Conservation (phyloP, 2,797 vertebrate genomes). For the Melanotaenia pygmaea region DNA sequence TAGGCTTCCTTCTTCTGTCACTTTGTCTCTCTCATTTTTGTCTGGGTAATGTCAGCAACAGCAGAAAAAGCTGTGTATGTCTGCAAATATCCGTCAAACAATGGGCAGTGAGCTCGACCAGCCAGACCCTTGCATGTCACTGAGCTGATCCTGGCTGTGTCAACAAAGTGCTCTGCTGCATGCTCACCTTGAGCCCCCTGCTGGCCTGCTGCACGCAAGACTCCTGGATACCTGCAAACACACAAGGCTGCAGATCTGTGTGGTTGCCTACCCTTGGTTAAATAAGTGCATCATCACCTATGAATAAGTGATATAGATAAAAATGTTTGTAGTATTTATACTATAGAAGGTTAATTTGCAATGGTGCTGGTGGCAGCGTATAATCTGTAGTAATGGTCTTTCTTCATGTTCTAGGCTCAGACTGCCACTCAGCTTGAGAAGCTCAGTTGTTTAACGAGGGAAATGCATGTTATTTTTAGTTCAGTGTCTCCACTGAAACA, state of each 20-base stretch:
- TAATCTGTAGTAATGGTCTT: slow-evolving; percentile 50
- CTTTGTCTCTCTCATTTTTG: slow-evolving; percentile 10
- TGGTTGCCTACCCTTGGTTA: slow-evolving; percentile 38
- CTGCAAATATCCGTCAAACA: slow-evolving; percentile 65
- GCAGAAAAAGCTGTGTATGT: slow-evolving; percentile 50
- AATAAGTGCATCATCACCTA: not conserved
- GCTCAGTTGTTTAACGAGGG: slow-evolving; percentile 49
- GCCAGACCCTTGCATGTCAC: slow-evolving; percentile 52
- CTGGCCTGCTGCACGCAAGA: slow-evolving; percentile 38
- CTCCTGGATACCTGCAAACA: slow-evolving; percentile 24
- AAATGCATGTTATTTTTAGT: slow-evolving; percentile 56
- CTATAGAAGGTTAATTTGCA: slow-evolving; percentile 46
- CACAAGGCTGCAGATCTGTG: slow-evolving; percentile 20
- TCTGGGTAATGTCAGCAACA: slow-evolving; percentile 48
- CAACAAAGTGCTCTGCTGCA: slow-evolving; percentile 17
- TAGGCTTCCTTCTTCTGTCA: slow-evolving; percentile 23
- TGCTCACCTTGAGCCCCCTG: slow-evolving; percentile 63
- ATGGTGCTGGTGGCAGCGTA: slow-evolving; percentile 40
- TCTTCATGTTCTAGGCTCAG: slow-evolving; percentile 37
- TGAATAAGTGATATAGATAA: slow-evolving; percentile 21
- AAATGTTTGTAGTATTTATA: slow-evolving; percentile 42
- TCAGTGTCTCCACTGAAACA: slow-evolving; percentile 44
- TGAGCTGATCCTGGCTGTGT: slow-evolving; percentile 44
- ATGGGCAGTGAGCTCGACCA: slow-evolving; percentile 52
- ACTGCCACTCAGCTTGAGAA: slow-evolving; percentile 51